phyloP scores from a whole-genome alignment of 2,888 invertebrate genomes.

The Monopis laevigella region DNA sequence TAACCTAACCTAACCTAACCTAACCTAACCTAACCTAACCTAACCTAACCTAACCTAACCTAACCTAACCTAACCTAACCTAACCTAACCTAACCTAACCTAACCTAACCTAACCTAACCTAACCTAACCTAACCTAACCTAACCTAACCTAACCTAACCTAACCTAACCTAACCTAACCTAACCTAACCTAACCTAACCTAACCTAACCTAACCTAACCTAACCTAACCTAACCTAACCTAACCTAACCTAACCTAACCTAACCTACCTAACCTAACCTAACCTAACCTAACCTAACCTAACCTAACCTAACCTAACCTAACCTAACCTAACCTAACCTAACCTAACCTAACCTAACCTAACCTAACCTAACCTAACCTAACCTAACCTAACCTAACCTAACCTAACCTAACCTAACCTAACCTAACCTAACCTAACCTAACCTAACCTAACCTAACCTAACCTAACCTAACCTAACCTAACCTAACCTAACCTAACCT shows the following conservation, averaged over 20 bases:
- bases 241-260: too few species aligned
- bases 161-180: constrained; percentile 4
- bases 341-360: not conserved
- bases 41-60: constrained; percentile 12
- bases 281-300: too few species aligned
- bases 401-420: constrained; percentile 13
- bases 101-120: constrained; percentile 13
- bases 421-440: constrained; percentile 12
- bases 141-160: constrained; percentile 13
- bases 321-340: constrained; percentile 11
- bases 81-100: constrained; percentile 15
- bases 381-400: constrained; percentile 10
- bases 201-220: too few species aligned
- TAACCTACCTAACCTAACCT: too few species aligned
- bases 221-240: too few species aligned
- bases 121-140: constrained; percentile 14
- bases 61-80: constrained; percentile 13
- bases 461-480: constrained; percentile 12
- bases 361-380: constrained; percentile 10
- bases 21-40: constrained; percentile 13
- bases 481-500: too few species aligned
- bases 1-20: constrained; percentile 12
- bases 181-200: too few species aligned
- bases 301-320: too few species aligned
- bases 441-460: constrained; percentile 12